A percentile compares a stretch with the other conserved stretches of the same genome.
Evolutionary conservation across 2,113 vertebrate genomes (phyloP).

Genomic region (Eonycteris spelaea): DNA sequence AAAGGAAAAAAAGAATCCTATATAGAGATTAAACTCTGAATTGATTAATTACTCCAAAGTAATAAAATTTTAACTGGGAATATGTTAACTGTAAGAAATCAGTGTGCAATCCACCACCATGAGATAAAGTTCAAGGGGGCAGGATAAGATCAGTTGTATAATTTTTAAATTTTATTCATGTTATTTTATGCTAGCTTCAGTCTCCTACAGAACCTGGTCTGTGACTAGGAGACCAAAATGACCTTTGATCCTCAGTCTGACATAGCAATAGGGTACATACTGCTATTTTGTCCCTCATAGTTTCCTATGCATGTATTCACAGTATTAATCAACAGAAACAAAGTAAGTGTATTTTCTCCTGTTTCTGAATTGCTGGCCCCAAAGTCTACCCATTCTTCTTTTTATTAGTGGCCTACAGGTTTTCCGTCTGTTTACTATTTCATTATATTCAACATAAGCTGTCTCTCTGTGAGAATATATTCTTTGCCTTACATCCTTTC

Average conservation of each 20-base stretch:
- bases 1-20: background rate
- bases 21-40: background rate
- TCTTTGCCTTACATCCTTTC: background rate
- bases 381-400: background rate
- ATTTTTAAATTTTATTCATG: background rate
- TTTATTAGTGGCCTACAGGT: background rate
- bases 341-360: background rate
- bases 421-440: background rate
- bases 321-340: background rate
- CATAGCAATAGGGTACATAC: no score
- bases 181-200: background rate
- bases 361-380: background rate
- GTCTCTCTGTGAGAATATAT: background rate
- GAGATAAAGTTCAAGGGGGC: background rate
- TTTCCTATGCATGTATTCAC: background rate
- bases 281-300: background rate
- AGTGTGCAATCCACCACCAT: background rate
- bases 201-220: background rate
- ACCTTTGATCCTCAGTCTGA: background rate
- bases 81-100: background rate
- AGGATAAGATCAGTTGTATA: background rate
- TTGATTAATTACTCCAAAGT: background rate
- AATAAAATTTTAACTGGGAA: background rate
- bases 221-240: background rate
- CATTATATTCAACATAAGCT: background rate